These are phyloP conservation scores for Elysia crispata DNA, from an alignment of 2,888 invertebrate species.

Conservation along the genomic window DNA sequence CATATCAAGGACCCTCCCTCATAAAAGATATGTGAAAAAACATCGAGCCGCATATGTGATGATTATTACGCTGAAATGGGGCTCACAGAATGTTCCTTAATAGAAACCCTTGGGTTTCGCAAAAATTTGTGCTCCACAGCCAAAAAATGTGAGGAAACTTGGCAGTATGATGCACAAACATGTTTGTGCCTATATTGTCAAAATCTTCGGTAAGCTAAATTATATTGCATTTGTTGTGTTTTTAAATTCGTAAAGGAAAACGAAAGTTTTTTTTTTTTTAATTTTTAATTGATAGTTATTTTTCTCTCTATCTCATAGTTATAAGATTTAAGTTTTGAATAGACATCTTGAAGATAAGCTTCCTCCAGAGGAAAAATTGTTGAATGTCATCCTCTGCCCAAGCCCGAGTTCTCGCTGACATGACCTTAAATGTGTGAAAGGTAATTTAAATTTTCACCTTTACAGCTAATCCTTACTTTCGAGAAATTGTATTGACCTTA, in stretches of 20 bases:
- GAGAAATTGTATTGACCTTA: no score
- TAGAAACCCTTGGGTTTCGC: background rate
- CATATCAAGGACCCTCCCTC: background rate
- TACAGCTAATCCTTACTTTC: no score
- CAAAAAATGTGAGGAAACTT: constrained; percentile 6
- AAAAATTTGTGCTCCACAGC: background rate
- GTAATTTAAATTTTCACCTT: no score
- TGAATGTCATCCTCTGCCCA: background rate
- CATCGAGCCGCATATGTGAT: background rate
- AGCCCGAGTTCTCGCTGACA: background rate
- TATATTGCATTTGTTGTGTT: no score
- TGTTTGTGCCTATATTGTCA: no score
- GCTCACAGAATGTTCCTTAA: background rate
- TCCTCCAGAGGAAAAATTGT: background rate
- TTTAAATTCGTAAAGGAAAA: no score
- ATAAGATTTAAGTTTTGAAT: no score
- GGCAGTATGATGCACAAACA: background rate
- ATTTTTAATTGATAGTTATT: no score
- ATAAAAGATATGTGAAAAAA: background rate
- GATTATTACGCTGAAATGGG: background rate
- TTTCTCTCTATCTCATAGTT: no score
- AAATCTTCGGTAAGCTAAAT: no score
- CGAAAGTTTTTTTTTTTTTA: no score
- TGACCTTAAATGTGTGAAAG: background rate
- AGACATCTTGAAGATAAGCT: background rate